These are phyloP conservation scores for Falco cherrug DNA, from an alignment of 2,797 vertebrate genomes.

Conservation along the genomic window DNA sequence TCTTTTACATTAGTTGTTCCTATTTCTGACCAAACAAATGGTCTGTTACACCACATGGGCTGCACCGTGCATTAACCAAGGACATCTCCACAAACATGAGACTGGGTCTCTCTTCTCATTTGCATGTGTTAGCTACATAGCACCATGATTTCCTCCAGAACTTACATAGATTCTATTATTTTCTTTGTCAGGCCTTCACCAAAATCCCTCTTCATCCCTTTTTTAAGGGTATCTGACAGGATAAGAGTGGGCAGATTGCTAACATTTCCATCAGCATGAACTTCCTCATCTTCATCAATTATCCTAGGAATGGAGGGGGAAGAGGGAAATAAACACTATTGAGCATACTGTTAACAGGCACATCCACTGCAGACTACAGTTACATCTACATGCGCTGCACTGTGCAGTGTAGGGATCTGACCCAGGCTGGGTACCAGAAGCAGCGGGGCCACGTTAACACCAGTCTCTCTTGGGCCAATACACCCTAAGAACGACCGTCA, in stretches of 20 bases:
- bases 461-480: neutral
- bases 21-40: neutral
- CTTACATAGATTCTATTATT: constrained; percentile 85
- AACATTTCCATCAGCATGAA: constrained; percentile 71
- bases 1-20: neutral
- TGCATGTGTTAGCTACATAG: constrained; percentile 22
- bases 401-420: neutral
- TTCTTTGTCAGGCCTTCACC: constrained; percentile 81
- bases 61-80: constrained; percentile 25
- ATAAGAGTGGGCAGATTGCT: constrained; percentile 79
- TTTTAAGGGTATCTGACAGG: constrained; percentile 81
- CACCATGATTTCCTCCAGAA: constrained; percentile 51
- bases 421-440: constrained; percentile 46
- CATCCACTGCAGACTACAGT: constrained; percentile 28
- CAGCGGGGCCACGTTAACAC: neutral
- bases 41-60: neutral
- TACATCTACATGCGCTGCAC: neutral
- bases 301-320: constrained; percentile 74
- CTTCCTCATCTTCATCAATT: constrained; percentile 80
- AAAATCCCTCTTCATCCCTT: constrained; percentile 80
- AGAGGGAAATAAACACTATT: constrained; percentile 66
- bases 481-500: neutral
- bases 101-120: constrained; percentile 6
- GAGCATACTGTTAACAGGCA: constrained; percentile 41
- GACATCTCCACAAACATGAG: constrained; percentile 28